phyloP scores from a whole-genome alignment of 2,888 invertebrate species.

The Strigamia maritima region DNA sequence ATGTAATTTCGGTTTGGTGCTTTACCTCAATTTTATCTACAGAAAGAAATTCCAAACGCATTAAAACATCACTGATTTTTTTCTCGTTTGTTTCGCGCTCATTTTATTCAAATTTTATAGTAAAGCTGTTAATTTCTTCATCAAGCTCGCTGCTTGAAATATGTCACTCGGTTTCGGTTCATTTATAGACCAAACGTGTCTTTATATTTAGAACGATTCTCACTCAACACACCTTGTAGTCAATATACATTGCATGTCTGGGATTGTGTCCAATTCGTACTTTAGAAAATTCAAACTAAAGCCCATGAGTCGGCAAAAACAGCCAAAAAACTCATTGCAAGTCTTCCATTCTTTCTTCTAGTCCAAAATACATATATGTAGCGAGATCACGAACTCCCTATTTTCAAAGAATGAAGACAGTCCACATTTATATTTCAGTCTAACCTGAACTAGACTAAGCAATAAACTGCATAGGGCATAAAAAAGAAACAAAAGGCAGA shows the following conservation, averaged over 20 bases:
- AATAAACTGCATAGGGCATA: background rate
- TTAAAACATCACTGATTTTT: no score
- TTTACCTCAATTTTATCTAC: background rate
- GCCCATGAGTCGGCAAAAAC: background rate
- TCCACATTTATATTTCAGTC: constrained; percentile 17
- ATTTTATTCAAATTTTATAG: no score
- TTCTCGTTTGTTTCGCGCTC: no score
- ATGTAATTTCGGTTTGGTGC: background rate
- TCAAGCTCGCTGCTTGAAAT: no score
- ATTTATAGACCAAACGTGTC: constrained; percentile 10
- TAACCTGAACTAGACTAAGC: background rate
- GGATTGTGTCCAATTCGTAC: background rate
- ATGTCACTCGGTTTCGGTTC: background rate
- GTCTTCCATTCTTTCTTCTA: background rate
- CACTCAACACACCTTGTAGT: background rate
- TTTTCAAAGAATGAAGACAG: background rate
- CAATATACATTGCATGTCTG: constrained; percentile 7
- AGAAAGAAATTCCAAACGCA: no score
- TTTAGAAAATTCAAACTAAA: background rate
- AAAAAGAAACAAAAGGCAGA: background rate
- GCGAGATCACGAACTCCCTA: background rate
- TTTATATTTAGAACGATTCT: background rate
- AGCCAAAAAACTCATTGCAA: background rate
- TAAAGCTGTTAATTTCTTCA: no score
- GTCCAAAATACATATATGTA: background rate